A percentile compares a stretch with the other conserved stretches of the same genome.
These are phyloP conservation scores for Stomorhina lunata DNA, from an alignment of 2,888 invertebrate species.

Conservation along the genomic window DNA sequence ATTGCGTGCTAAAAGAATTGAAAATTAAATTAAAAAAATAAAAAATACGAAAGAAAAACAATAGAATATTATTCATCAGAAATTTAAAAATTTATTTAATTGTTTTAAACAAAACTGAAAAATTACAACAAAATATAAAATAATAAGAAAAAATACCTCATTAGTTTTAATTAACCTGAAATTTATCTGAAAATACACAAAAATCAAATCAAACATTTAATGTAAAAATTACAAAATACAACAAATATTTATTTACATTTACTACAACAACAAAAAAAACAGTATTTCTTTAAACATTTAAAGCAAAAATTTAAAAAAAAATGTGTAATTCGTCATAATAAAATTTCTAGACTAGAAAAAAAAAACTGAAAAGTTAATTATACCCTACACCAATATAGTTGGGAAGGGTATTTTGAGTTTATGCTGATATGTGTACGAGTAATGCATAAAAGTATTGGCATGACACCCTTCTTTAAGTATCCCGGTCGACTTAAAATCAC, in stretches of 20 bases:
- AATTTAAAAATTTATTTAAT: conserved; percentile 16
- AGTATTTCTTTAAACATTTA: conserved; percentile 44
- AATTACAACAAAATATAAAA: background rate
- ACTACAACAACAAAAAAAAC: conserved; percentile 14
- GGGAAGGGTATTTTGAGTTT: no score
- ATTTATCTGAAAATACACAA: conserved; percentile 5
- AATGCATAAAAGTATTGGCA: no score
- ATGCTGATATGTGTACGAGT: no score
- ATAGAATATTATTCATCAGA: background rate
- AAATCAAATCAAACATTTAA: conserved; percentile 8
- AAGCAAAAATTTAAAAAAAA: background rate
- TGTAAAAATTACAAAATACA: conserved; percentile 17
- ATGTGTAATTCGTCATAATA: background rate
- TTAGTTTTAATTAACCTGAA: conserved; percentile 73
- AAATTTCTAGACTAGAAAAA: background rate
- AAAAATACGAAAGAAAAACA: conserved; percentile 24
- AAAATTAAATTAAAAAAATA: conserved; percentile 14
- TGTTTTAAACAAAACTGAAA: conserved; percentile 34
- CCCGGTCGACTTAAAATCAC: no score
- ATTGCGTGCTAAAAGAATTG: conserved; percentile 70
- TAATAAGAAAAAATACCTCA: conserved; percentile 74
- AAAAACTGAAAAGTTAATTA: conserved; percentile 14
- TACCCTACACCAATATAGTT: no score
- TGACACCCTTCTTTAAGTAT: no score
- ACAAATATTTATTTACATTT: conserved; percentile 44